Percentiles rank a stretch among this genome's conserved stretches.
Evolutionary conservation across 2,797 vertebrate genomes (phyloP).

Genomic region (Hirundo rustica): DNA sequence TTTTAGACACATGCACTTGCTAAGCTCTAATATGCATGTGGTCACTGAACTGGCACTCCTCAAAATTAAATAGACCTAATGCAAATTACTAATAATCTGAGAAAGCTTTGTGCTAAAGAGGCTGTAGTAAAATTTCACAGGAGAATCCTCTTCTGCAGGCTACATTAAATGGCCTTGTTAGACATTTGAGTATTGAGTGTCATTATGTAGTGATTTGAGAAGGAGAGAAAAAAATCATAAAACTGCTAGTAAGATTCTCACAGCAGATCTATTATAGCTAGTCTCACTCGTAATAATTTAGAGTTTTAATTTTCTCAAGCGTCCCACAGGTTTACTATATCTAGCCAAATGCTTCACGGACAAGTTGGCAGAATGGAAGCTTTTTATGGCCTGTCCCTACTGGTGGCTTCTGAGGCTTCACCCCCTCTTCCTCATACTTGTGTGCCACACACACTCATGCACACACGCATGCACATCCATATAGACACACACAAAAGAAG

Average conservation of each 20-base stretch:
- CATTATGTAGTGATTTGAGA: constrained; percentile 62
- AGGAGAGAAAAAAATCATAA: constrained; percentile 60
- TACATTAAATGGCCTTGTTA: constrained; percentile 63
- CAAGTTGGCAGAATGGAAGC: constrained; percentile 38
- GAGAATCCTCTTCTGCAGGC: constrained; percentile 55
- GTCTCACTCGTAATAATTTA: constrained; percentile 63
- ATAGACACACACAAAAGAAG: not conserved
- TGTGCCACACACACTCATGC: not conserved
- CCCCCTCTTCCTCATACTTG: not conserved
- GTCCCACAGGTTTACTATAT: constrained; percentile 60
- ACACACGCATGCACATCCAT: accelerated
- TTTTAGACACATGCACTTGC: constrained; percentile 38
- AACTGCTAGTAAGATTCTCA: constrained; percentile 52
- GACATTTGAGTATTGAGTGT: constrained; percentile 61
- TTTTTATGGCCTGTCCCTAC: constrained; percentile 41
- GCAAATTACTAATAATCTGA: constrained; percentile 62
- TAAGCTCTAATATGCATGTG: constrained; percentile 40
- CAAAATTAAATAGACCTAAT: constrained; percentile 64
- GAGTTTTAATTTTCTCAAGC: constrained; percentile 67
- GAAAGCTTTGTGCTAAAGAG: constrained; percentile 62
- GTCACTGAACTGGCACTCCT: constrained; percentile 57
- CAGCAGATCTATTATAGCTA: constrained; percentile 58
- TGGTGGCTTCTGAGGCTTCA: not conserved
- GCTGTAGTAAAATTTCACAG: constrained; percentile 66
- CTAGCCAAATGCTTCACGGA: constrained; percentile 27